Evolutionary conservation across 1,140 invertebrate species (phyloP), one percentile per base, ranked within the genome.

Genomic region (Lerema accius): DNA sequence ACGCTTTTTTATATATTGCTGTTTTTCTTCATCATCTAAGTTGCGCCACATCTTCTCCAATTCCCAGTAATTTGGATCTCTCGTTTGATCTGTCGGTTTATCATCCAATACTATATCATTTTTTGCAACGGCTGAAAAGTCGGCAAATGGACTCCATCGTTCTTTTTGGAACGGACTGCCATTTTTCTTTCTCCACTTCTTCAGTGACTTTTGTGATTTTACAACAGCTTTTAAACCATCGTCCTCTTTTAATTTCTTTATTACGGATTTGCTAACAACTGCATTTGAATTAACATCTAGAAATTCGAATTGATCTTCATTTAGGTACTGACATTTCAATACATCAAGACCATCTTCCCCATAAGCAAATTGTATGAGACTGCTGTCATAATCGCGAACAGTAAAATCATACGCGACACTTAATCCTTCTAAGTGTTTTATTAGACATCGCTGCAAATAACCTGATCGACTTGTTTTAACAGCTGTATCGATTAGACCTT

Each of bases 281-380:
- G 92, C 94, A 49, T 92, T 91, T 32, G 82, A 92, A 86, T 99
- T 99, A 23, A 96, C 93, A 3, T 95, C 92, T 0, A 99, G 91
- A 76, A 99, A 98, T 23, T 93, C 87, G 2, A 99, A 91, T 68
- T 96, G 96, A 28, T 96, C 94, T 17, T 94, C 87, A 45, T 94
- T 95, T 0, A 99, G 91, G 80, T 97, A 99, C 71, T 97, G 95
- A 6, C 95, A 95, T 86, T 97, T 97, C 0, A 94, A 89, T 43
- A 99, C 95, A 84, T 99, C 99, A 43, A 99, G 91, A 0, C 98
- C 98, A 92, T 99, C 99, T 92, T 99, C 99, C 1, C 99, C 99
- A 84, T 99, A 99, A n/a, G 95, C 92, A 84, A 97, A 98, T 91
- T 99, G 98, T 60, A 99, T 94, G n/a, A 99, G 93, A 84, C 95